Evolutionary conservation across 2,888 invertebrate genomes (phyloP).

Genomic region (Latheticus oryzae): DNA sequence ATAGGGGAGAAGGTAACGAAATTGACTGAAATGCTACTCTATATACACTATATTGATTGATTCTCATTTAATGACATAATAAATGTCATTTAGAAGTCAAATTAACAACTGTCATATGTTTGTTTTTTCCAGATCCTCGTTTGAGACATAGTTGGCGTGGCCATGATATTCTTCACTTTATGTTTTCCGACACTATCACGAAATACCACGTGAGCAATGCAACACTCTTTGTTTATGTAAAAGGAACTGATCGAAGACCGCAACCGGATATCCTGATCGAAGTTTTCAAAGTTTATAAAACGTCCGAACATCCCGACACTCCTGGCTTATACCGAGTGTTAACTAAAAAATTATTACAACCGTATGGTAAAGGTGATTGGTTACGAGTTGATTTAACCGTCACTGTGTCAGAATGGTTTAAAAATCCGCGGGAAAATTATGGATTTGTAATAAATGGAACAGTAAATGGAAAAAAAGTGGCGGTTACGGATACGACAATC

Average conservation of each 20-base stretch:
- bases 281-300: slow-evolving; percentile 60
- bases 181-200: slow-evolving; percentile 76
- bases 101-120: slow-evolving; percentile 6
- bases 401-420: slow-evolving; percentile 82
- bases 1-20: too few relatives aligned
- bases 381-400: slow-evolving; percentile 79
- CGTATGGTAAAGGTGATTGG: slow-evolving; percentile 77
- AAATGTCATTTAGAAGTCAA: background rate
- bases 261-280: slow-evolving; percentile 59
- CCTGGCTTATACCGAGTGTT: slow-evolving; percentile 57
- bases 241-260: slow-evolving; percentile 65
- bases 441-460: slow-evolving; percentile 81
- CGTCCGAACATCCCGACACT: slow-evolving; percentile 58
- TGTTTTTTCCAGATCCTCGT: slow-evolving; percentile 71
- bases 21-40: too few relatives aligned
- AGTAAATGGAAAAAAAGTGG: slow-evolving; percentile 71
- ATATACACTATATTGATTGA: too few relatives aligned
- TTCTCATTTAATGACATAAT: too few relatives aligned
- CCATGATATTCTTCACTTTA: slow-evolving; percentile 77
- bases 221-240: slow-evolving; percentile 77
- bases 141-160: slow-evolving; percentile 76
- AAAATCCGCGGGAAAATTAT: slow-evolving; percentile 78
- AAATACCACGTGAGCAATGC: slow-evolving; percentile 78
- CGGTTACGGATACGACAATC: slow-evolving; percentile 74
- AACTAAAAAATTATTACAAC: slow-evolving; percentile 65